These are phyloP conservation scores for Dasyurus viverrinus DNA, from an alignment of 2,113 vertebrate genomes.

Conservation along the genomic window DNA sequence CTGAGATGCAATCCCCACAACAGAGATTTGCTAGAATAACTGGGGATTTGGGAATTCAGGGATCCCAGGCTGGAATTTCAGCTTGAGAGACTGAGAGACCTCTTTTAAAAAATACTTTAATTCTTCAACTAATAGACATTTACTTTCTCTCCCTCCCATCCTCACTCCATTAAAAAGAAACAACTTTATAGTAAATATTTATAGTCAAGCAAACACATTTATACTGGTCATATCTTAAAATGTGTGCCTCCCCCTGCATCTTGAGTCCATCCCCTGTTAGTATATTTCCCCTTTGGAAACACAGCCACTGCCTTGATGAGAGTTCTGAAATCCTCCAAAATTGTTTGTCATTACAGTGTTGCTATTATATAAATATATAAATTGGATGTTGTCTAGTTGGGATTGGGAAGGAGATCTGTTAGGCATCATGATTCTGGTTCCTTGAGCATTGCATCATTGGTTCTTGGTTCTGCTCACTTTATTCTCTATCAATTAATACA, in stretches of 20 bases:
- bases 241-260: background rate
- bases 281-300: background rate
- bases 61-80: background rate
- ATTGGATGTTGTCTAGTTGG: constrained; percentile 1
- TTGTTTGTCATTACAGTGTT: background rate
- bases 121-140: background rate
- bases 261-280: background rate
- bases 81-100: background rate
- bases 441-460: background rate
- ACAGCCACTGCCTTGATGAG: background rate
- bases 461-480: background rate
- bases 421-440: constrained; percentile 23
- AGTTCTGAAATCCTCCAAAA: background rate
- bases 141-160: background rate
- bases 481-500: background rate
- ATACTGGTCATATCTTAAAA: background rate
- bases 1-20: background rate
- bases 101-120: background rate
- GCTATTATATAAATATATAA: background rate
- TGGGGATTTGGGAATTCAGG: background rate
- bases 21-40: background rate
- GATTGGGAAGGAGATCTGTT: background rate
- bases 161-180: background rate
- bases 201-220: background rate
- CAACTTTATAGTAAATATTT: background rate